Evolutionary conservation across 23 tunicate genomes (phyloP).

Genomic region (Trididemnum miniatum): DNA sequence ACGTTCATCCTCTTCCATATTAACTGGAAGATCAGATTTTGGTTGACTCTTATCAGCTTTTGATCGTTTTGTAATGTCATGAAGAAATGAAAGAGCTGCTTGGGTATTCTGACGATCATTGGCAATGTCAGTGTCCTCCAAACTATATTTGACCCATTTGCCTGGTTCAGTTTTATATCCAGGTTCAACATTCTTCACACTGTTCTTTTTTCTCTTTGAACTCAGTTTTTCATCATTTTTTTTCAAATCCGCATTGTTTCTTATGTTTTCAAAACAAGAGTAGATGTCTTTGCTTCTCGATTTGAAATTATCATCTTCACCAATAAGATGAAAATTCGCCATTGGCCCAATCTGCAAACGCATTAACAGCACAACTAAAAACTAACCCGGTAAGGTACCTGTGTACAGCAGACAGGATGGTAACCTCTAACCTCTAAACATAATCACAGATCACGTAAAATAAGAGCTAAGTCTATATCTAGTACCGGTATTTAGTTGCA

Average conservation of each 20-base stretch:
- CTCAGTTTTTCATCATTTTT: not conserved
- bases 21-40: not conserved
- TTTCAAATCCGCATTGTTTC: not conserved
- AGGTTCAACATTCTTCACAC: slow-evolving; percentile 7
- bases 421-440: too few relatives aligned
- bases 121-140: slow-evolving; percentile 17
- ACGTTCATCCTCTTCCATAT: not conserved
- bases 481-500: too few relatives aligned
- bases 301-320: slow-evolving; percentile 30
- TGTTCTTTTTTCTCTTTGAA: not conserved
- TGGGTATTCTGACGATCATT: slow-evolving; percentile 56
- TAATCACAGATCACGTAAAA: too few relatives aligned
- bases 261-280: slow-evolving; percentile 19
- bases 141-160: slow-evolving; percentile 48
- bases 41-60: not conserved
- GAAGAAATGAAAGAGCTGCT: slow-evolving; percentile 53
- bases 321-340: slow-evolving; percentile 12
- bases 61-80: slow-evolving; percentile 28
- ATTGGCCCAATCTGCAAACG: too few relatives aligned
- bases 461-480: too few relatives aligned
- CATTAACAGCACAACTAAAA: too few relatives aligned
- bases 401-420: too few relatives aligned
- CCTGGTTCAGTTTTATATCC: slow-evolving; percentile 38
- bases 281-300: slow-evolving; percentile 24
- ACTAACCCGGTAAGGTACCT: too few relatives aligned